phyloP scores from a whole-genome alignment of 2,113 vertebrate genomes.

The Forbesichthys papilliferus region DNA sequence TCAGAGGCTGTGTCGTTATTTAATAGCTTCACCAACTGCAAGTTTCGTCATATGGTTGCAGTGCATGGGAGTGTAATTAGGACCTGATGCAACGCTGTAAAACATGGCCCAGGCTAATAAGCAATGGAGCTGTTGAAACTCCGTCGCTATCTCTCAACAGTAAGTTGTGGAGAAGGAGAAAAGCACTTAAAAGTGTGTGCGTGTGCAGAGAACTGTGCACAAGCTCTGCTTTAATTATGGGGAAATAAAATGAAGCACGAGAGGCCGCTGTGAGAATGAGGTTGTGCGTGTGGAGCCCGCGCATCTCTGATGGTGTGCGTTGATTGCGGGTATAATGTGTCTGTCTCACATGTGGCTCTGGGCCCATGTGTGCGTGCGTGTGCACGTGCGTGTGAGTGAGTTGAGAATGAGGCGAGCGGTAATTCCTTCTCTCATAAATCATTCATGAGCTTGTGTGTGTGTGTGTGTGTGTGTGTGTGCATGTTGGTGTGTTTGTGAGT shows the following conservation, averaged over 20 bases:
- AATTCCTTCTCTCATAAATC: conserved; percentile 49
- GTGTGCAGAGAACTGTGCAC: neutral
- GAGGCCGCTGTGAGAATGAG: neutral
- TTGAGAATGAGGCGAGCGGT: conserved; percentile 28
- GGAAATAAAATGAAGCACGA: neutral
- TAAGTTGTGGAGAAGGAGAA: neutral
- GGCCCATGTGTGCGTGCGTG: neutral
- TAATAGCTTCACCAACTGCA: neutral
- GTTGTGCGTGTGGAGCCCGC: neutral
- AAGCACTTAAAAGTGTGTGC: neutral
- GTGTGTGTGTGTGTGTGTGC: neutral
- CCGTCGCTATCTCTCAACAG: conserved; percentile 1
- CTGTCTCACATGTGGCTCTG: neutral
- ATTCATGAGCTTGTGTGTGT: conserved; percentile 38
- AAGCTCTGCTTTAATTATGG: neutral
- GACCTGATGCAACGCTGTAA: conserved; percentile 17
- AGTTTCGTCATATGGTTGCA: conserved; percentile 14
- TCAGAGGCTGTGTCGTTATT: neutral
- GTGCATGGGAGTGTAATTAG: conserved; percentile 2
- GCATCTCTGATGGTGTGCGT: neutral
- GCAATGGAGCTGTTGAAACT: conserved; percentile 15
- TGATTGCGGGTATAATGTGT: neutral
- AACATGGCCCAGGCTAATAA: conserved; percentile 1
- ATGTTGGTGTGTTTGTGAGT: neutral
- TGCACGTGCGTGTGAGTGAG: neutral